Base-by-base conservation (phyloP, 1,140 invertebrate genomes). In the Zaprionus inermis region DNA sequence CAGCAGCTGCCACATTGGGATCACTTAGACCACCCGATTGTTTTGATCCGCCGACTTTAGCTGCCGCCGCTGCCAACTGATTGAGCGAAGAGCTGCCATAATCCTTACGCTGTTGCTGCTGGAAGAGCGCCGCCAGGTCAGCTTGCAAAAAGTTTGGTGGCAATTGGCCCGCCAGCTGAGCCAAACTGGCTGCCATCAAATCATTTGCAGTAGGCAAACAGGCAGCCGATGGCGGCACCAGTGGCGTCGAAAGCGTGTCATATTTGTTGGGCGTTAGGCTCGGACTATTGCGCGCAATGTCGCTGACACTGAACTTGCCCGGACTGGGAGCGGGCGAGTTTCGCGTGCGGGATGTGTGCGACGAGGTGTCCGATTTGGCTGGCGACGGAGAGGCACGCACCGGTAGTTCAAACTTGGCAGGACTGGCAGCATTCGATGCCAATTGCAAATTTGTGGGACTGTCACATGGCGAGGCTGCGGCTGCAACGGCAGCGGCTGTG, bases 341-440 rank as follows among this genome's bases (percentile, higher is more conserved):
- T 0, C 90, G 72, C 11, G 91, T 92, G 18, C 84, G 84, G 9
- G 78, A 81, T 11, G 78, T 86, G 14, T 91, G 85, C 32, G 86
- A 90, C 14, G 91, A 92, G 30, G 91, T 63, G 55, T 92, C 92
- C 6, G 92, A 92, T 59, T 92, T 92, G 12, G 91, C 91, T 20
- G 92, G 91, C 56, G 91, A 92, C 2, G 92, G 92, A 1, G 86
- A 91, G 3, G 91, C 90, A 5, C 90, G 73, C 9, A 92, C 78
- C 0, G 91, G 90, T 14, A 91, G 60, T 61, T 92, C 91, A 64
- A 91, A 92, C 70, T 92, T 92, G 38, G 91, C 92, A 16, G 92
- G 92, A 66, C 91, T 92, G 52, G 91, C 90, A 4, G 91, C 90
- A 70, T 90, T 91, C 24, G 90, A 91, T 51, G 71, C 64, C 22